Evolutionary conservation across 2,888 invertebrate species (phyloP), one percentile per base, ranked within the genome.

Genomic region (Crocallis elinguaria): DNA sequence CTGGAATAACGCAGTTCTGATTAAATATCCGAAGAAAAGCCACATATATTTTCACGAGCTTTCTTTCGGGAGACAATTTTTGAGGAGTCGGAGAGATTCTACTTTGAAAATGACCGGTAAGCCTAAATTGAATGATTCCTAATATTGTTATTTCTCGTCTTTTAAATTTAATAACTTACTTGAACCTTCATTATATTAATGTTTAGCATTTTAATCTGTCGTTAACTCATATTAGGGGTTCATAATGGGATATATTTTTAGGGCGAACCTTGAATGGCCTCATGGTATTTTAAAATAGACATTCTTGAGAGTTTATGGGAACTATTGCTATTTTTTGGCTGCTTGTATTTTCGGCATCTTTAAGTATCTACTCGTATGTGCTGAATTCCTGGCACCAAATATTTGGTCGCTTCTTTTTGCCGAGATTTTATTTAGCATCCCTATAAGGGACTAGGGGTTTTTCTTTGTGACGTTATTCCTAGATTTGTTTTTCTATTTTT

Each of bases 1-100:
- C 87, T 79, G 81, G 82, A 86, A 74, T 75, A 75, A 74, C 76
- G 76, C 84, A 85, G 84, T 83, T 67, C 73, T 69, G 64, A 70
- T 69, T 71, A 70, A 75, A 72, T 71, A 64, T 66, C 71, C 76
- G 69, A 52, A 62, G 72, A 63, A 73, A 74, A 75, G 27, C 33
- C 39, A 48, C 64, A 55, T 60, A 66, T 66, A 38, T 44, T 67
- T 66, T 45, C 32, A 42, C 52, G 32, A 46, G 12, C n/a, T 38
- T 33, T 43, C 19, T 45, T 23, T 29, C 27, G 23, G 1, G 6
- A 29, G 13, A 14, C n/a, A 44, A 8, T 39, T 38, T 41, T 36
- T 23, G 13, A 43, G 21, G 23, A 12, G 17, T n/a, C 37, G 23
- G 33, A 17, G 14, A 36, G 23, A 50, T 32, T 49, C 11, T 16